These are phyloP conservation scores for Elachura formosa DNA, from an alignment of 2,113 vertebrate genomes.

Conservation along the genomic window DNA sequence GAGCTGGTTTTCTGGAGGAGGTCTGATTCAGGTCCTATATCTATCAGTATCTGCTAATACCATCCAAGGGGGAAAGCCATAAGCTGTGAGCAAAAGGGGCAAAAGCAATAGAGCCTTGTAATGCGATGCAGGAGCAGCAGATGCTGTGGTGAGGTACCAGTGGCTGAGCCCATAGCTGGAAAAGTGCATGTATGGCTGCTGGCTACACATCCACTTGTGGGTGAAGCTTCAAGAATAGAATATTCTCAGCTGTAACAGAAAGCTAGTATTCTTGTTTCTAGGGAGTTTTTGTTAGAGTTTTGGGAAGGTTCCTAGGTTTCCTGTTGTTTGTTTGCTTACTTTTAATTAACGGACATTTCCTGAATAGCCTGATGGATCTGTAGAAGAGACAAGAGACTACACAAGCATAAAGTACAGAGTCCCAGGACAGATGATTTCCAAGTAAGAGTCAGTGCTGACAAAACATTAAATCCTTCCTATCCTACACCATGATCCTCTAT, in stretches of 20 bases:
- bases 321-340: not conserved
- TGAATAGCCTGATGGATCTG: not conserved
- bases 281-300: not conserved
- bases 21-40: not conserved
- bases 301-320: not conserved
- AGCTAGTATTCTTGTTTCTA: not conserved
- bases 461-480: not conserved
- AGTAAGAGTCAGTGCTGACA: not conserved
- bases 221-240: not conserved
- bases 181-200: not conserved
- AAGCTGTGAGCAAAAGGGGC: not conserved
- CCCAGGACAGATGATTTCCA: not conserved
- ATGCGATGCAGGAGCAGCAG: not conserved
- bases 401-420: not conserved
- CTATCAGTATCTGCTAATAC: not conserved
- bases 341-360: not conserved
- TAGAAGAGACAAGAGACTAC: not conserved
- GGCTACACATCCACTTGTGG: not conserved
- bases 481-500: not conserved
- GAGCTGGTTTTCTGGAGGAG: not conserved
- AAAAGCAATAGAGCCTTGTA: not conserved
- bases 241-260: not conserved
- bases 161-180: not conserved
- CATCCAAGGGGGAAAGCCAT: not conserved
- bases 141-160: not conserved